Conservation (phyloP, 2,113 vertebrate species). For the Rattus norvegicus region DNA sequence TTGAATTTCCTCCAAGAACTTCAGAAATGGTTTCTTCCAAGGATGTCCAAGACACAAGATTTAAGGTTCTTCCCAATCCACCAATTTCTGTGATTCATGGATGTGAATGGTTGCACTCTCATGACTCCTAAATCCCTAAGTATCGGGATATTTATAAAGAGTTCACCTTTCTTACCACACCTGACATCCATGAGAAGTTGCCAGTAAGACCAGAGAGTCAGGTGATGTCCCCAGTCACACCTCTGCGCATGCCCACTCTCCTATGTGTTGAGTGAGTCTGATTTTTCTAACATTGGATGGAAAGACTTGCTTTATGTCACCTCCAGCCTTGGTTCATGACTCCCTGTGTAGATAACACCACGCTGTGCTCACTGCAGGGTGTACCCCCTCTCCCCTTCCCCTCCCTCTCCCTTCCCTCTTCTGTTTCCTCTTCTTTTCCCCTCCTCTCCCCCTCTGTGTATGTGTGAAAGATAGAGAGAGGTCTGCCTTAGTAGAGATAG, state of each 20-base stretch:
- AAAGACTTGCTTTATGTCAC: not conserved
- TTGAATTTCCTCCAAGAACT: slow-evolving; percentile 14
- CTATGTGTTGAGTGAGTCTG: not conserved
- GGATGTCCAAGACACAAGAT: not conserved
- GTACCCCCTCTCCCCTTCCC: not conserved
- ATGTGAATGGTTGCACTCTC: not conserved
- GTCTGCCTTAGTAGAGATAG: slow-evolving; percentile 27
- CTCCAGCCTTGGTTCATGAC: rapidly evolving
- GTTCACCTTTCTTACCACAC: not conserved
- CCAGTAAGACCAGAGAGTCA: not conserved
- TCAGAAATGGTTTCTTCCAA: not conserved
- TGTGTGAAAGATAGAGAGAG: not conserved
- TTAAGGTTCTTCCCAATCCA: not conserved
- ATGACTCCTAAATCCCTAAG: slow-evolving; percentile 47
- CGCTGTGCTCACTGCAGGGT: not conserved
- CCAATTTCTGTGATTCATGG: not conserved
- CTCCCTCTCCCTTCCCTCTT: not conserved
- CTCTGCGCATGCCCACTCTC: not conserved
- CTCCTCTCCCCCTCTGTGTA: not conserved
- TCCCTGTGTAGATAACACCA: rapidly evolving
- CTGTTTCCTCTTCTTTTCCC: not conserved
- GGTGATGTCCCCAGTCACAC: too few relatives aligned
- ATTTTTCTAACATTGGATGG: not conserved
- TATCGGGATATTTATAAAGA: slow-evolving; percentile 22
- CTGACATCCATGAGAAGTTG: slow-evolving; percentile 15